Evolutionary conservation across 2,888 invertebrate species (phyloP), one percentile per base, ranked within the genome.

Genomic region (Lycocerus yunnanus): DNA sequence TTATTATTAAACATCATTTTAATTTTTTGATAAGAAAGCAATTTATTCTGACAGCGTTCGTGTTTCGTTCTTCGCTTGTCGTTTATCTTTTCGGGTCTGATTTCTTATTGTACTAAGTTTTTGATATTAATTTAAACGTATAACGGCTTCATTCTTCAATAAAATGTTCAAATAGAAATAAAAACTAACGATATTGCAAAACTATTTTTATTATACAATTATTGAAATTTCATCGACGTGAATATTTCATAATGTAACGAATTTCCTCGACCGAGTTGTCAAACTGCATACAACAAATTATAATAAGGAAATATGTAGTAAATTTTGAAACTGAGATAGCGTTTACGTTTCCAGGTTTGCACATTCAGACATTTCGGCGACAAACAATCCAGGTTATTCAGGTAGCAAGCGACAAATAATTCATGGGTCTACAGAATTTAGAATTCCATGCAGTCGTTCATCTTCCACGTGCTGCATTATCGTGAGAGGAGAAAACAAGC

Each of bases 371-470:
- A 75, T 59, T 69, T 68, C 70, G 72, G 73, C 68, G 76, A 66
- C 70, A 76, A 76, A 74, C 76, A 76, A 73, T 76, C 71, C 72
- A 73, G 73, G 73, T 76, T 76, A 71, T 76, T 73, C 76, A 76
- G 76, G 73, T 76, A 75, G 71, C 67, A 68, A 75, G 77, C 74
- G 74, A 76, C 77, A 73, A 77, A 79, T 79, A 79, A 79, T 78
- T 79, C 79, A 77, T 74, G 73, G 71, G 69, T 70, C 71, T 76
- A 74, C 74, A 72, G 77, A 79, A 79, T 79, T 78, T 79, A 77
- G 78, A 78, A 78, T 78, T 75, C 73, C 79, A 63, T 71, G 75
- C 76, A 74, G 79, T 72, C 78, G 78, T 79, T 78, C 78, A 78
- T 79, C 78, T 79, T 79, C 74, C 74, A 76, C 70, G 77, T 73